Evolutionary conservation across 64 coral and sea anemone genomes (phyloP).

Genomic region (Montipora capricornis): DNA sequence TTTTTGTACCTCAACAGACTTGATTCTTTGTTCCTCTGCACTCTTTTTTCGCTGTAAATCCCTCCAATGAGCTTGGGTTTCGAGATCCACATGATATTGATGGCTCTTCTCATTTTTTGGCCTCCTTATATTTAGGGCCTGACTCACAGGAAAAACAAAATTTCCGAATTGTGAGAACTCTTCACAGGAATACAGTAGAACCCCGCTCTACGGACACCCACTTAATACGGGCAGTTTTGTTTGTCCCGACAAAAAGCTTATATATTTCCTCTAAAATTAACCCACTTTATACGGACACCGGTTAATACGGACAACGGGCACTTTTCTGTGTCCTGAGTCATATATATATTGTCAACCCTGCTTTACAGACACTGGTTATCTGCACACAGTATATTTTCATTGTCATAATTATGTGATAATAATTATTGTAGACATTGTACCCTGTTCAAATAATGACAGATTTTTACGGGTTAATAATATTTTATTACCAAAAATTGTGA

Average conservation of each 20-base stretch:
- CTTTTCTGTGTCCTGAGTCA: conserved; percentile 76
- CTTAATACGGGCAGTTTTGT: conserved; percentile 54
- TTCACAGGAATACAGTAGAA: neutral
- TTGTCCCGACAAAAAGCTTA: conserved; percentile 48
- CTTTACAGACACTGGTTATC: conserved; percentile 29
- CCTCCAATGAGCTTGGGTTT: conserved; percentile 62
- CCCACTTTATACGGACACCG: conserved; percentile 77
- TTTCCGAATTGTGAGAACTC: neutral
- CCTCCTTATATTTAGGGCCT: conserved; percentile 65
- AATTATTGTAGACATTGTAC: no score
- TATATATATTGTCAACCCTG: conserved; percentile 27
- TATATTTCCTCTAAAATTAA: conserved; percentile 70
- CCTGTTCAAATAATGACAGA: no score
- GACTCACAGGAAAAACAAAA: neutral
- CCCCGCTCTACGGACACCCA: neutral
- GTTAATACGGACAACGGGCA: conserved; percentile 87
- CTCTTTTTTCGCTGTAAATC: conserved; percentile 53
- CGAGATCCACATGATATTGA: conserved; percentile 74
- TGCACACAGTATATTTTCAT: conserved; percentile 11
- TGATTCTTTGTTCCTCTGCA: conserved; percentile 51
- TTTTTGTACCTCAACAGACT: conserved; percentile 61
- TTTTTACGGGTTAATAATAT: no score
- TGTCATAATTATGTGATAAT: neutral
- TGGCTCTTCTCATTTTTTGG: conserved; percentile 82
- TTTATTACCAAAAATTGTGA: no score